Base-by-base conservation (phyloP, 2,113 vertebrate genomes). In the Axis porcinus region DNA sequence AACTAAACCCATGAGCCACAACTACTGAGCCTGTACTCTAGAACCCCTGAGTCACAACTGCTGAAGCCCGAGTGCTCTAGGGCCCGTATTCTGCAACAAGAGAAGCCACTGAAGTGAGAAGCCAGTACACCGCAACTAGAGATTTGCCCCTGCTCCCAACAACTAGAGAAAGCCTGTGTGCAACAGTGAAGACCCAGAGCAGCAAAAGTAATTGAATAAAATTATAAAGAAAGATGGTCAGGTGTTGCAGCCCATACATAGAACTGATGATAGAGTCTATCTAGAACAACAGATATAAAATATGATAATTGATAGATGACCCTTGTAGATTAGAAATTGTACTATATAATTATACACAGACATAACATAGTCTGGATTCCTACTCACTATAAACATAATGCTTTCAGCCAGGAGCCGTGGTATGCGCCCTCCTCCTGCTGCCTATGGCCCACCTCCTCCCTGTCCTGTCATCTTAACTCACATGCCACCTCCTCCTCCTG, bases 41-140 rank as follows among this genome's bases (percentile, higher is more conserved):
- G 40, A 43, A 14, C 12, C 5, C 23, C 5, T 15, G 40, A 76
- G 70, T 27, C 23, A 27, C 70, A 76, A 43, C 70, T 43, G 14
- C 23, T 14, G 40, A 76, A 76, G 36, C 40, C 70, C 12, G 15
- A 43, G 40, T 2, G 11, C 70, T 27, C 40, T 43, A 43, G 70
- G 12, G 70, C 70, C 70, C 6, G 0, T 15, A 15, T 23, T 43
- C 23, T 3, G 70, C 70, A 76, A 76, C 40, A 27, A 43, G 40
- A 43, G 36, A 43, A 27, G 40, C 40, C 70, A 7, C 40, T 43
- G 40, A 12, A 27, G 21, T 43, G 23, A 76, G 70, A 27, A 15
- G 12, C 23, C 70, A 7, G 70, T 0, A 0, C 23, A 15, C 70
- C 7, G 0, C 70, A 43, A 1, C 70, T 27, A 27, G 40, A 76